These are phyloP conservation scores for Hydractinia symbiolongicarpus DNA, from an alignment of 30 jellyfish, hydroid and myxozoan genomes.

Conservation along the genomic window DNA sequence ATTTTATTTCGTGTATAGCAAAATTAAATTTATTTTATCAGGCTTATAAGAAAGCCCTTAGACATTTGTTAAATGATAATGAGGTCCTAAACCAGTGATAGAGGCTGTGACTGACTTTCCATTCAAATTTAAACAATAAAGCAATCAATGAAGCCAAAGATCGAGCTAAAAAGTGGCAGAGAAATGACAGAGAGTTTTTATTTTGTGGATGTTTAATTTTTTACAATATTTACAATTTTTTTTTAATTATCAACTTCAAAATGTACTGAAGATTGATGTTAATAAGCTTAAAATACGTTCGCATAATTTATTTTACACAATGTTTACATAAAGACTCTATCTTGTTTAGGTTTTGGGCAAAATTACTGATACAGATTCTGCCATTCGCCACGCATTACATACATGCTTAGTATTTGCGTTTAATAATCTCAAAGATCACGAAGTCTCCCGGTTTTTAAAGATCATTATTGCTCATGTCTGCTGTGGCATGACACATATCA, in stretches of 20 bases:
- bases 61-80: no score
- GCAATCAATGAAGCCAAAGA: no score
- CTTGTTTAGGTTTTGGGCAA: constrained; percentile 29
- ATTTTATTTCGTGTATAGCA: no score
- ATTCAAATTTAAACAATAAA: no score
- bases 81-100: no score
- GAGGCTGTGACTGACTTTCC: no score
- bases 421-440: constrained; percentile 23
- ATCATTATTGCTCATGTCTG: constrained; percentile 71
- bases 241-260: background rate
- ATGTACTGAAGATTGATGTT: background rate
- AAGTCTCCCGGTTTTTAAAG: constrained; percentile 67
- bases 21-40: no score
- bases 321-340: background rate
- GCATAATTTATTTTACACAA: background rate
- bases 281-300: background rate
- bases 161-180: no score
- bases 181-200: no score
- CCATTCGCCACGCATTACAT: constrained; percentile 41
- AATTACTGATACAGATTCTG: constrained; percentile 48
- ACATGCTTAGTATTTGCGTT: constrained; percentile 49
- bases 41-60: no score
- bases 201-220: no score
- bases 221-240: background rate
- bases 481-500: constrained; percentile 94